Conservation (phyloP, 1,140 invertebrate genomes). For the Akabosia matsudoensis region DNA sequence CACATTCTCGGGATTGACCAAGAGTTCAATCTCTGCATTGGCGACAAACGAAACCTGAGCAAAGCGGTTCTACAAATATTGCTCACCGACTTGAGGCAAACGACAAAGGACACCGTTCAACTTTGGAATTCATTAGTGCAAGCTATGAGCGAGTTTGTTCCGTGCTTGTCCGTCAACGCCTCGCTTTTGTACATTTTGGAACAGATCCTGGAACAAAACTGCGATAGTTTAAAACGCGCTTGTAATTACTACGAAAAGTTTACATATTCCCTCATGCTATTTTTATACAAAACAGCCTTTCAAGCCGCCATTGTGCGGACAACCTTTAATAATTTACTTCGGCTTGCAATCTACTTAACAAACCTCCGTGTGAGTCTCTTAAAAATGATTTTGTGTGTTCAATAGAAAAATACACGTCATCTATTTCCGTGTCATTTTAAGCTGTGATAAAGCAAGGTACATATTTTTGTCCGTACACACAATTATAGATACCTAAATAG, state of each 20-base stretch:
- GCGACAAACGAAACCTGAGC: slow-evolving; percentile 19
- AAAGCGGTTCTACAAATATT: too few relatives aligned
- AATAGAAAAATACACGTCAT: too few relatives aligned
- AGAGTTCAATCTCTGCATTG: slow-evolving; percentile 59
- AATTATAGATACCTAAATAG: too few relatives aligned
- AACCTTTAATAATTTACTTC: background rate
- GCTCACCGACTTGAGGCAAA: too few relatives aligned
- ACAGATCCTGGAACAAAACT: background rate
- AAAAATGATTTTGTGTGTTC: too few relatives aligned
- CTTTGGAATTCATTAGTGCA: slow-evolving; percentile 37
- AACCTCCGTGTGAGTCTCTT: too few relatives aligned
- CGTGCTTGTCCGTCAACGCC: slow-evolving; percentile 35
- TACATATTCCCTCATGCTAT: background rate
- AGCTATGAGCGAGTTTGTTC: slow-evolving; percentile 36
- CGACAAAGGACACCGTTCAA: slow-evolving; percentile 14
- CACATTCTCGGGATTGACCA: slow-evolving; percentile 55
- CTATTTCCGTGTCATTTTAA: slow-evolving; percentile 31
- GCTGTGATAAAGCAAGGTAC: too few relatives aligned
- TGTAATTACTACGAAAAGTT: background rate
- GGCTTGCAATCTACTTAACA: background rate
- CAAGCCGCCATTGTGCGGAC: background rate
- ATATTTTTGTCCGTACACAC: too few relatives aligned
- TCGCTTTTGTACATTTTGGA: slow-evolving; percentile 28
- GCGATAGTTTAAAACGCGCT: background rate
- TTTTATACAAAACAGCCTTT: background rate